Conservation (phyloP, 2,888 invertebrate species). For the Eugnorisma glareosa region DNA sequence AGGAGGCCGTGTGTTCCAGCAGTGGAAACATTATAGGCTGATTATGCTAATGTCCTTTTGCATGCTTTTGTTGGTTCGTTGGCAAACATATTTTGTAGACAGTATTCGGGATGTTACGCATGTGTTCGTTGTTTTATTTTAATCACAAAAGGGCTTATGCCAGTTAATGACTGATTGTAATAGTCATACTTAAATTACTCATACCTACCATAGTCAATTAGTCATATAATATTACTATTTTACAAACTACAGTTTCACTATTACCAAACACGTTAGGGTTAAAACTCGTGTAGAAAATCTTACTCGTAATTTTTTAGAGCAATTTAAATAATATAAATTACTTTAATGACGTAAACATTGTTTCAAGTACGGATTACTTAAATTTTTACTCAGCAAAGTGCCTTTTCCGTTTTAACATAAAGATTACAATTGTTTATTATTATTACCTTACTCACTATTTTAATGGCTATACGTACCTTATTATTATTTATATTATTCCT, state of each 20-base stretch:
- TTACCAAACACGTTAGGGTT: background rate
- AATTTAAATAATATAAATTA: constrained; percentile 17
- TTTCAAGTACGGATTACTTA: constrained; percentile 22
- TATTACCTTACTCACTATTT: constrained; percentile 36
- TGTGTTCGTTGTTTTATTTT: background rate
- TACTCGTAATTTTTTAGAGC: background rate
- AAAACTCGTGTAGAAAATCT: constrained; percentile 9
- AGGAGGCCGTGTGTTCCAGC: no score
- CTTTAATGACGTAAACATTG: constrained; percentile 25
- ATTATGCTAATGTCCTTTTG: no score
- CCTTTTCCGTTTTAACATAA: constrained; percentile 34
- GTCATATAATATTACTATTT: background rate
- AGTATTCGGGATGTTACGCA: background rate
- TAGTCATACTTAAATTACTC: background rate
- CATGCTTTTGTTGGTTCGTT: background rate
- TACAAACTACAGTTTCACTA: background rate
- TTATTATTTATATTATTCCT: constrained; percentile 29
- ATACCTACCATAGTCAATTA: background rate
- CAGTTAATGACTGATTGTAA: background rate
- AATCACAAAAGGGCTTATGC: background rate
- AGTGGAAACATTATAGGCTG: no score
- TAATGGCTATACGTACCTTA: constrained; percentile 33
- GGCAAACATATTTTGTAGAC: background rate
- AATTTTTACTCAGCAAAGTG: constrained; percentile 29
- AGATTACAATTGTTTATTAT: constrained; percentile 52